phyloP scores from a whole-genome alignment of 2,888 invertebrate species.

The Drosophila nr. medialis region DNA sequence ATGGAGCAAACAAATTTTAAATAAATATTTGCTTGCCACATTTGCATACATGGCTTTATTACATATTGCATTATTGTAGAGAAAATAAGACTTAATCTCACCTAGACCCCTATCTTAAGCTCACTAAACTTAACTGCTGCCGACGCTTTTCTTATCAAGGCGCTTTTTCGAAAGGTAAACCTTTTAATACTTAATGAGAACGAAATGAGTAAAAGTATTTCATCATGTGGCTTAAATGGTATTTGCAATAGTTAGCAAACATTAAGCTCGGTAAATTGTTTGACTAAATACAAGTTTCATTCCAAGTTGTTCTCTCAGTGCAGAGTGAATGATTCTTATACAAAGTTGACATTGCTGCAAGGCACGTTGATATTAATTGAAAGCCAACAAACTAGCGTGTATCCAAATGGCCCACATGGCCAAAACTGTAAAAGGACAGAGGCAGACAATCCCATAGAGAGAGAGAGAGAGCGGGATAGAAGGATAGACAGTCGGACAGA shows the following conservation, averaged over 20 bases:
- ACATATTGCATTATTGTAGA: neutral
- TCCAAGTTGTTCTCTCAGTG: constrained; percentile 32
- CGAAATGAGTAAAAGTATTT: neutral
- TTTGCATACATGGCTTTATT: neutral
- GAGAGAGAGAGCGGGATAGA: neutral
- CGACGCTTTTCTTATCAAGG: neutral
- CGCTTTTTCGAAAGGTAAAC: too few species aligned
- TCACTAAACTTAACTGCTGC: neutral
- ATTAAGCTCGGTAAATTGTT: neutral
- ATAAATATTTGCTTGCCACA: neutral
- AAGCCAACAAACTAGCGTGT: constrained; percentile 30
- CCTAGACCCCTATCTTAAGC: neutral
- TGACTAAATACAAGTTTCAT: neutral
- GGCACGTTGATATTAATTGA: constrained; percentile 64
- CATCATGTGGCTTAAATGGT: neutral
- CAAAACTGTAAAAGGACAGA: constrained; percentile 7
- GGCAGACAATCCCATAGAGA: neutral
- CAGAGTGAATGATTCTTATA: constrained; percentile 40
- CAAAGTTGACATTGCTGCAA: constrained; percentile 43
- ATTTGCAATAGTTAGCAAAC: neutral
- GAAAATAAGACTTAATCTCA: neutral
- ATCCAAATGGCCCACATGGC: constrained; percentile 10
- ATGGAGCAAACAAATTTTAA: neutral
- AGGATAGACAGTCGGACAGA: constrained; percentile 31
- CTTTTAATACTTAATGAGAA: neutral